Evolutionary conservation across 2,113 vertebrate genomes (phyloP).

Genomic region (Morone chrysops): DNA sequence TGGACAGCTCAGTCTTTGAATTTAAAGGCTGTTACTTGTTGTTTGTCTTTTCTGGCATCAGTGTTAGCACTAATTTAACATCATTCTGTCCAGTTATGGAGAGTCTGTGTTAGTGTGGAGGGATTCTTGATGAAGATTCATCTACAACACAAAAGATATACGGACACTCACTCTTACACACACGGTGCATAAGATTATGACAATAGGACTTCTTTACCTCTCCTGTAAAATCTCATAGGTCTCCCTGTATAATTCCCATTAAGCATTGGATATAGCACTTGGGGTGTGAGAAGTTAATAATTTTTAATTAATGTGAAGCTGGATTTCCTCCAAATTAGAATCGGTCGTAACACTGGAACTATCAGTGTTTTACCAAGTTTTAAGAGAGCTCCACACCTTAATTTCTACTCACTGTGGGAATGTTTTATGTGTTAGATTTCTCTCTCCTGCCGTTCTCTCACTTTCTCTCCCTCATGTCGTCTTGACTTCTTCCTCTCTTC

Average conservation of each 20-base stretch:
- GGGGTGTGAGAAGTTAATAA: conserved; percentile 50
- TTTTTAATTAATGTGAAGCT: conserved; percentile 57
- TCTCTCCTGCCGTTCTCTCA: conserved; percentile 12
- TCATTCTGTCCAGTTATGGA: neutral
- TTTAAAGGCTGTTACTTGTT: neutral
- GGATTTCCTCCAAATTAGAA: conserved; percentile 54
- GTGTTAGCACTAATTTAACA: conserved; percentile 5
- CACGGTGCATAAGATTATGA: conserved; percentile 22
- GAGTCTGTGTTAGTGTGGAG: conserved; percentile 3
- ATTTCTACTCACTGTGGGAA: conserved; percentile 25
- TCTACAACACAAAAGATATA: conserved; percentile 16
- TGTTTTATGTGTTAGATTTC: conserved; percentile 31
- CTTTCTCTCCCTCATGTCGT: neutral
- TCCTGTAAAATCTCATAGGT: conserved; percentile 48
- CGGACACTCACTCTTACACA: neutral
- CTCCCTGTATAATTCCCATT: conserved; percentile 44
- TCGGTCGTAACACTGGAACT: conserved; percentile 41
- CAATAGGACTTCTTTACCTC: conserved; percentile 38
- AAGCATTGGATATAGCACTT: conserved; percentile 52
- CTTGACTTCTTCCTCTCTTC: conserved; percentile 9
- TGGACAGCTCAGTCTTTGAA: neutral
- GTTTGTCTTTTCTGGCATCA: neutral
- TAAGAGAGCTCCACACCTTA: conserved; percentile 36
- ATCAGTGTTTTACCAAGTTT: conserved; percentile 39
- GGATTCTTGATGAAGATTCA: neutral